phyloP scores from a whole-genome alignment of 2,113 vertebrate species.

The Xenopus borealis region DNA sequence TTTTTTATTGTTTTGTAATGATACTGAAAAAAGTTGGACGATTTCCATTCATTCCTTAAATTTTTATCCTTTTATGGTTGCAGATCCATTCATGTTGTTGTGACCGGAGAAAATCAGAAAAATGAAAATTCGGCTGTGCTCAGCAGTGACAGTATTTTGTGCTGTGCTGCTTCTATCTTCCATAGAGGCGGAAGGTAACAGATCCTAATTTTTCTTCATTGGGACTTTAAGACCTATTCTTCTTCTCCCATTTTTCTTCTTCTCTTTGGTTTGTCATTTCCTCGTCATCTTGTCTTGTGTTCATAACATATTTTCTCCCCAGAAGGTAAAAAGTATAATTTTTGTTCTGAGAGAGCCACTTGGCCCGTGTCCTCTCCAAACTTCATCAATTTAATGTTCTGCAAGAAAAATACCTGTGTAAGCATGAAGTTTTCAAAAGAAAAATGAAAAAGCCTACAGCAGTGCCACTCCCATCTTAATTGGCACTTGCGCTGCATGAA shows the following conservation, averaged over 20 bases:
- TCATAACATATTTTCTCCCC: slow-evolving; percentile 58
- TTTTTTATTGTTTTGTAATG: no score
- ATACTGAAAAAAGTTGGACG: no score
- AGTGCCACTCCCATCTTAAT: slow-evolving; percentile 6
- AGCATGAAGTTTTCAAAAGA: slow-evolving; percentile 30
- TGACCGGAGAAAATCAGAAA: slow-evolving; percentile 70
- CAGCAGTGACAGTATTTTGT: slow-evolving; percentile 72
- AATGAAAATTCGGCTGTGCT: slow-evolving; percentile 79
- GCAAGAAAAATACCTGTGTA: slow-evolving; percentile 42
- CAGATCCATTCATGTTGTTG: slow-evolving; percentile 83
- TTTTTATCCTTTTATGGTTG: slow-evolving; percentile 43
- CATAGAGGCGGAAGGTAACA: slow-evolving; percentile 88
- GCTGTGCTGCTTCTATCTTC: slow-evolving; percentile 72
- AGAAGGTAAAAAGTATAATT: neutral
- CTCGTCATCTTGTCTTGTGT: slow-evolving; percentile 51
- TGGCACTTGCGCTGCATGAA: slow-evolving; percentile 20
- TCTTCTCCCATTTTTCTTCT: neutral
- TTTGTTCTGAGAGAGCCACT: neutral
- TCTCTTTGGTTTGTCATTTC: slow-evolving; percentile 27
- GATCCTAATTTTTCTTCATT: slow-evolving; percentile 12
- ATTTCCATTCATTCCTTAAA: slow-evolving; percentile 19
- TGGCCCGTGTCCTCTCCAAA: neutral
- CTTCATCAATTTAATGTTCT: neutral
- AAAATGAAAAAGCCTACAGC: slow-evolving; percentile 9
- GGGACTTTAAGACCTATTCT: slow-evolving; percentile 30